phyloP scores from a whole-genome alignment of 2,888 invertebrate species.

The Lordiphosa andalusiaca region DNA sequence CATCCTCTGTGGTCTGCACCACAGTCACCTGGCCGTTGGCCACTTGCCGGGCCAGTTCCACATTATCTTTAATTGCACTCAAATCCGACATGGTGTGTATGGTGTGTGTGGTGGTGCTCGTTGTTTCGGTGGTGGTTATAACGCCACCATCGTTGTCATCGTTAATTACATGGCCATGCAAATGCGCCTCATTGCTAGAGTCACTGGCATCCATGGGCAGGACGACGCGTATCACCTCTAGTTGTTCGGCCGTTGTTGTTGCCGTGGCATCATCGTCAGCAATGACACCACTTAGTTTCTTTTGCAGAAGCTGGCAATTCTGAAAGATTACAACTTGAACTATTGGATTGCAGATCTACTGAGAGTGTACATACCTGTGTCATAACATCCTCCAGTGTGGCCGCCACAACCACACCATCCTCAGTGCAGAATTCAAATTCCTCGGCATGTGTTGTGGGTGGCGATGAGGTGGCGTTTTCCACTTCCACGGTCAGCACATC shows the following conservation, averaged over 20 bases:
- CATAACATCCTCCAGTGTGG: slow-evolving; percentile 75
- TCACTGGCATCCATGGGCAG: slow-evolving; percentile 79
- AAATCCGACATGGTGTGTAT: slow-evolving; percentile 68
- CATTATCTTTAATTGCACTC: slow-evolving; percentile 69
- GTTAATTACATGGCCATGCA: slow-evolving; percentile 56
- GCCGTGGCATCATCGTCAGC: slow-evolving; percentile 27
- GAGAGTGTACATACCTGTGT: slow-evolving; percentile 64
- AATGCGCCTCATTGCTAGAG: slow-evolving; percentile 73
- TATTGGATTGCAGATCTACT: background rate
- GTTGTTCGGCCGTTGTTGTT: slow-evolving; percentile 32
- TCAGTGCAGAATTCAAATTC: slow-evolving; percentile 65
- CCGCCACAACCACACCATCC: slow-evolving; percentile 66
- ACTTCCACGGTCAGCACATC: slow-evolving; percentile 57
- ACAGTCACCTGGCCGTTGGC: slow-evolving; percentile 78
- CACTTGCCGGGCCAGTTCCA: slow-evolving; percentile 76
- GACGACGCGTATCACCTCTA: slow-evolving; percentile 77
- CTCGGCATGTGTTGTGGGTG: slow-evolving; percentile 40
- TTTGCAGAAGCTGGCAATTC: slow-evolving; percentile 70
- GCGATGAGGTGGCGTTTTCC: slow-evolving; percentile 33
- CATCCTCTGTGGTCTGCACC: slow-evolving; percentile 72
- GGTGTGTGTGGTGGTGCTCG: slow-evolving; percentile 33
- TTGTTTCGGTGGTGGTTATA: slow-evolving; percentile 35
- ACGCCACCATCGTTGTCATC: slow-evolving; percentile 40
- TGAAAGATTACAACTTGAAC: slow-evolving; percentile 23
- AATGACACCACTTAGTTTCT: slow-evolving; percentile 70